These are phyloP conservation scores for Pelagia noctiluca DNA, from an alignment of 30 jellyfish, hydroid and myxozoan species.

Conservation along the genomic window DNA sequence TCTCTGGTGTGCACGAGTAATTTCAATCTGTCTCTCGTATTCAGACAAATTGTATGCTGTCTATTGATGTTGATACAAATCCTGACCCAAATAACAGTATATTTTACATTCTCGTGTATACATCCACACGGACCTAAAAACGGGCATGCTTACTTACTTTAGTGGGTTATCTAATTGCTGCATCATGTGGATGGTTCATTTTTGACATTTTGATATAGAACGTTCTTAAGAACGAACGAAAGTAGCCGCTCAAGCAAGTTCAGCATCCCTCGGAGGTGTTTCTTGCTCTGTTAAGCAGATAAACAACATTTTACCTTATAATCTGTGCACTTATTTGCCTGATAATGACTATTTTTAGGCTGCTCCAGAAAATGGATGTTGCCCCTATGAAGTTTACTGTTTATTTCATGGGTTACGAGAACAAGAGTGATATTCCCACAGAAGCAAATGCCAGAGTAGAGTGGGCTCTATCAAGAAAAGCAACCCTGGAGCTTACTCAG, in stretches of 20 bases:
- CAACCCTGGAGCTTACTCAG: conserved; percentile 92
- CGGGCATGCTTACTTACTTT: no score
- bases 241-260: background rate
- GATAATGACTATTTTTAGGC: conserved; percentile 25
- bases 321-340: background rate
- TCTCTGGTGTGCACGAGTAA: no score
- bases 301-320: background rate
- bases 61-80: no score
- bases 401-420: conserved; percentile 93
- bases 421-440: conserved; percentile 79
- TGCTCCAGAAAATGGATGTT: conserved; percentile 72
- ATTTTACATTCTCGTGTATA: no score
- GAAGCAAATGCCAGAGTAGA: conserved; percentile 60
- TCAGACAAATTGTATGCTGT: no score
- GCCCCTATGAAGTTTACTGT: conserved; percentile 88
- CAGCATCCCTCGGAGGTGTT: background rate
- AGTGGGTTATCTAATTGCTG: no score
- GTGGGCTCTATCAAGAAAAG: conserved; percentile 91
- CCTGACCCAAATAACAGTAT: no score
- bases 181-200: background rate
- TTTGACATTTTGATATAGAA: background rate
- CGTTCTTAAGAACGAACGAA: background rate
- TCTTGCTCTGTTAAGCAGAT: background rate
- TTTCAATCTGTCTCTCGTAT: no score
- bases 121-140: no score